phyloP scores from a whole-genome alignment of 2,888 invertebrate genomes.

The Ormyrus thymus region DNA sequence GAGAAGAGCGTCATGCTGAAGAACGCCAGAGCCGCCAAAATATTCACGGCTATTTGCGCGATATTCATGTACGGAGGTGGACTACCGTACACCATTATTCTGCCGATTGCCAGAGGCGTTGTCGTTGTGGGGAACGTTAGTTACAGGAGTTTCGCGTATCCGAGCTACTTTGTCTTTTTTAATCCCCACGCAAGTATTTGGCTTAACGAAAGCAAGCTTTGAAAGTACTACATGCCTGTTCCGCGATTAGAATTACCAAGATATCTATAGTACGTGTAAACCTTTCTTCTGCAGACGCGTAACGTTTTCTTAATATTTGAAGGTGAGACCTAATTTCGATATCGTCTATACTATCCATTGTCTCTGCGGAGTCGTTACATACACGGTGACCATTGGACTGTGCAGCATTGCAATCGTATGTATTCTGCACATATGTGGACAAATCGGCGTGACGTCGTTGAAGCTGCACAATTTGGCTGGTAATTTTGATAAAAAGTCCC shows the following conservation, averaged over 20 bases:
- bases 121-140: conserved; percentile 58
- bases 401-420: not conserved
- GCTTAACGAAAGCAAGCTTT: no score
- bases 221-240: not conserved
- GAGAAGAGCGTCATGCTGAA: conserved; percentile 60
- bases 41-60: conserved; percentile 55
- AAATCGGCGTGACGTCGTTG: not conserved
- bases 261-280: no score
- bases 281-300: no score
- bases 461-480: not conserved
- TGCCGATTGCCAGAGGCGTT: conserved; percentile 58
- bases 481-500: not conserved
- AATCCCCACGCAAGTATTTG: conserved; percentile 54
- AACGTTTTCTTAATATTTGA: no score
- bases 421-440: not conserved
- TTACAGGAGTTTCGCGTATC: conserved; percentile 58
- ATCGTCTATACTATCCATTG: no score
- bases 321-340: no score
- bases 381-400: no score
- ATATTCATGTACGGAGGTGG: conserved; percentile 59
- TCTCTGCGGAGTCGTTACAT: no score
- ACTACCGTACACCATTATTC: conserved; percentile 55
- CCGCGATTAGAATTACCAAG: not conserved
- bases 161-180: conserved; percentile 61
- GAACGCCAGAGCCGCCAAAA: conserved; percentile 59